These are phyloP conservation scores for Epinephelus fuscoguttatus DNA, from an alignment of 2,113 vertebrate species.

Conservation along the genomic window DNA sequence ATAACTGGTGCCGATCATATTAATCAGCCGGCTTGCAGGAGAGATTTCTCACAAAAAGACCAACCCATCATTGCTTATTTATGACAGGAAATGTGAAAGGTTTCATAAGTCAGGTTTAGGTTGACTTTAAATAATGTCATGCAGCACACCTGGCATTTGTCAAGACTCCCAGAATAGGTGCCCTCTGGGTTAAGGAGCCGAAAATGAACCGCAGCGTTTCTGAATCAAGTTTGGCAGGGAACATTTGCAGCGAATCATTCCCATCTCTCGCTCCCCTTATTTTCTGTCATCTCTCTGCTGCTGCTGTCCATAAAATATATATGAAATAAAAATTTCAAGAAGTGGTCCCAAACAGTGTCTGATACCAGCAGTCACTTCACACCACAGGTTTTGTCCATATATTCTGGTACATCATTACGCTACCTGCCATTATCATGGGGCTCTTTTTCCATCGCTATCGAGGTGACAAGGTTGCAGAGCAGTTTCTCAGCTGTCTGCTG, in stretches of 20 bases:
- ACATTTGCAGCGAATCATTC: background rate
- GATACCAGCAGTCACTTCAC: background rate
- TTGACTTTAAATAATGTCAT: background rate
- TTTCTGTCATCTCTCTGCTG: background rate
- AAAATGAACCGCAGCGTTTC: background rate
- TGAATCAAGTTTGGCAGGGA: background rate
- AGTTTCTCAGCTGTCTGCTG: slow-evolving; percentile 6
- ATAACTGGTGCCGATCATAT: background rate
- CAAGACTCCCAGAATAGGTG: background rate
- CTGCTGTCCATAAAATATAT: background rate
- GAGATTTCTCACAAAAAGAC: background rate
- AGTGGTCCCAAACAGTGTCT: background rate
- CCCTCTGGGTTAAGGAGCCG: background rate
- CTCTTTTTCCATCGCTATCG: background rate
- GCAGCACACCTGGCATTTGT: background rate
- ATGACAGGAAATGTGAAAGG: slow-evolving; percentile 3
- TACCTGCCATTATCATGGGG: background rate
- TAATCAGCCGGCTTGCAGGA: background rate
- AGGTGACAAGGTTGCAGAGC: slow-evolving; percentile 21
- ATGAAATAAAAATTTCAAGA: background rate
- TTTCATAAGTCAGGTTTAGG: background rate
- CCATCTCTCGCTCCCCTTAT: background rate
- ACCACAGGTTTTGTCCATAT: background rate
- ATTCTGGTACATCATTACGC: background rate
- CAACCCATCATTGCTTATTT: background rate